Conservation (phyloP, 2,797 vertebrate species). For the Eulemur rubriventer region DNA sequence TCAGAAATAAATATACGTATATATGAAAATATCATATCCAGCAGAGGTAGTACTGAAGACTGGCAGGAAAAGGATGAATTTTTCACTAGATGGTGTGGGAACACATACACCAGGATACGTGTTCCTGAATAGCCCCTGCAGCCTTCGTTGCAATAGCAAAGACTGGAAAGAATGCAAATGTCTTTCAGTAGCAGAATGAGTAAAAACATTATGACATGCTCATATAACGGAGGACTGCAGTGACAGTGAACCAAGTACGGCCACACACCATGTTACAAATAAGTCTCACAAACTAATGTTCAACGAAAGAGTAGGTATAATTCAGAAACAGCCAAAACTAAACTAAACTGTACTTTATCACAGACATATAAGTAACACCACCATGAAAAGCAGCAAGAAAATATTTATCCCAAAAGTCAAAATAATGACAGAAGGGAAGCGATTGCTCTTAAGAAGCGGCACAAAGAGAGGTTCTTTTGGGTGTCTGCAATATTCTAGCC, state of each 20-base stretch:
- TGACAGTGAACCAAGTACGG: neutral
- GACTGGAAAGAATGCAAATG: neutral
- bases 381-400: neutral
- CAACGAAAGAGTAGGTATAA: neutral
- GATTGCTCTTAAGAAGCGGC: neutral
- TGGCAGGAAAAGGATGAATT: neutral
- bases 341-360: neutral
- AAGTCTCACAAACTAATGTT: neutral
- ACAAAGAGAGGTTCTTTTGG: neutral
- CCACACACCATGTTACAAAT: neutral
- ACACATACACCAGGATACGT: rapidly evolving
- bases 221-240: neutral
- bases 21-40: neutral
- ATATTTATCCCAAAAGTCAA: neutral
- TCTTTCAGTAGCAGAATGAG: neutral
- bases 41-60: neutral
- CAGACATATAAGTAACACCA: neutral
- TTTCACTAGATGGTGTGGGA: neutral
- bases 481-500: neutral
- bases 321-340: neutral
- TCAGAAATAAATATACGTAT: neutral
- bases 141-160: neutral
- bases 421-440: neutral
- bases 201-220: neutral
- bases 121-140: neutral